phyloP scores from a whole-genome alignment of 2,888 invertebrate genomes.

The Leptinotarsa rubiginosa region DNA sequence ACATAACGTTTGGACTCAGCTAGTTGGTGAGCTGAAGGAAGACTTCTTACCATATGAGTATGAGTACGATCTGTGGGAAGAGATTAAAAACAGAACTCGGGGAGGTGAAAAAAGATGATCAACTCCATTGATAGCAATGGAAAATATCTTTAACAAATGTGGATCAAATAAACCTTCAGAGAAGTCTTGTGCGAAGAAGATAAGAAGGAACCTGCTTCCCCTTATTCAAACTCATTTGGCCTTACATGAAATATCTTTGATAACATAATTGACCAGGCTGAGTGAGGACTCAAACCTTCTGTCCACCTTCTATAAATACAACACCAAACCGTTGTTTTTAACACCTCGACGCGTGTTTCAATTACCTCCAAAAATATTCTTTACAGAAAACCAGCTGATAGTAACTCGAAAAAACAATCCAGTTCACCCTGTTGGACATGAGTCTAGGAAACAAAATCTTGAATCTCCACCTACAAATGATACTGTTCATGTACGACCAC shows the following conservation, averaged over 20 bases:
- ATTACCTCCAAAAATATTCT: neutral
- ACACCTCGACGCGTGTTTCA: too few species aligned
- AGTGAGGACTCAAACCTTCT: too few species aligned
- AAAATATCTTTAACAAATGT: constrained; percentile 24
- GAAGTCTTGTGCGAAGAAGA: constrained; percentile 13
- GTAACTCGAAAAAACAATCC: too few species aligned
- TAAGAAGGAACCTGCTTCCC: constrained; percentile 35
- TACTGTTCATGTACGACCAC: neutral
- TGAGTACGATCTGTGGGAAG: constrained; percentile 26
- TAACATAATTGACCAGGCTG: too few species aligned
- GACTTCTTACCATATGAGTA: constrained; percentile 25
- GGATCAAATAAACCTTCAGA: too few species aligned
- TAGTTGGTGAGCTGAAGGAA: neutral
- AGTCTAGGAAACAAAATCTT: too few species aligned
- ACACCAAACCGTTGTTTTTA: too few species aligned
- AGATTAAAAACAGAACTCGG: constrained; percentile 33
- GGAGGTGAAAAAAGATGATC: constrained; percentile 24
- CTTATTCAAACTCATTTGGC: too few species aligned
- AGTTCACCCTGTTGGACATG: neutral
- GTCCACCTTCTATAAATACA: too few species aligned
- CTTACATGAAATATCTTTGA: too few species aligned
- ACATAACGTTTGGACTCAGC: too few species aligned
- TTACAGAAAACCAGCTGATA: neutral
- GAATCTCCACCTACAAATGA: neutral
- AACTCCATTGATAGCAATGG: too few species aligned